Percentiles rank a stretch among this genome's conserved stretches.
Conservation (phyloP, 2,888 invertebrate species). For the Platycheirus rosarum region DNA sequence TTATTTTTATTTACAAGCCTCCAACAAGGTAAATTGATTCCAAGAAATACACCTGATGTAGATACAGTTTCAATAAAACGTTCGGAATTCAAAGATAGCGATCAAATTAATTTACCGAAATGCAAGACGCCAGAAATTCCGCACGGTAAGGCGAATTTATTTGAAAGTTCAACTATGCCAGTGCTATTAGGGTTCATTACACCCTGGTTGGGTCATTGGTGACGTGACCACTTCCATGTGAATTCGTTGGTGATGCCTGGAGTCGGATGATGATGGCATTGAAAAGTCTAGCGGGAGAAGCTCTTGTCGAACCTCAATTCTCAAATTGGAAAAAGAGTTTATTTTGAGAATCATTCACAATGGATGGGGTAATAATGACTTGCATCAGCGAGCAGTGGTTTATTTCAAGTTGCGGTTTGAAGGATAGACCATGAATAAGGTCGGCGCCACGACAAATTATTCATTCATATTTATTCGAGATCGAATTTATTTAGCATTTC, state of each 20-base stretch:
- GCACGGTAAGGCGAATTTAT: slow-evolving; percentile 11
- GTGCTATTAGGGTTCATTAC: slow-evolving; percentile 8
- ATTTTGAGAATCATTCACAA: slow-evolving; percentile 10
- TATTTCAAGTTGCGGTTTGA: slow-evolving; percentile 2
- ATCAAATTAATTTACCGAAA: slow-evolving; percentile 28
- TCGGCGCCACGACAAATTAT: no score
- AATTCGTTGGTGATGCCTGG: not conserved
- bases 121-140: slow-evolving; percentile 8
- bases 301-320: not conserved
- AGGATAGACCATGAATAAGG: no score
- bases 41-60: slow-evolving; percentile 12
- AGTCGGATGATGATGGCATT: slow-evolving; percentile 7
- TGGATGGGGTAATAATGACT: slow-evolving; percentile 9
- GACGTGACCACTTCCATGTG: slow-evolving; percentile 14
- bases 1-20: not conserved
- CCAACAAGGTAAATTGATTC: slow-evolving; percentile 30
- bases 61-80: slow-evolving; percentile 18
- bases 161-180: slow-evolving; percentile 12
- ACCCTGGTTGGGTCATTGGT: not conserved
- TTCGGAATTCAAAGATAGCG: slow-evolving; percentile 13
- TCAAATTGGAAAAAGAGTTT: not conserved
- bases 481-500: no score
- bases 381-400: slow-evolving; percentile 6
- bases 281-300: not conserved
- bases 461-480: no score